Evolutionary conservation across 2,113 vertebrate species (phyloP), one percentile per base, ranked within the genome.

Genomic region (Aphelocoma coerulescens): DNA sequence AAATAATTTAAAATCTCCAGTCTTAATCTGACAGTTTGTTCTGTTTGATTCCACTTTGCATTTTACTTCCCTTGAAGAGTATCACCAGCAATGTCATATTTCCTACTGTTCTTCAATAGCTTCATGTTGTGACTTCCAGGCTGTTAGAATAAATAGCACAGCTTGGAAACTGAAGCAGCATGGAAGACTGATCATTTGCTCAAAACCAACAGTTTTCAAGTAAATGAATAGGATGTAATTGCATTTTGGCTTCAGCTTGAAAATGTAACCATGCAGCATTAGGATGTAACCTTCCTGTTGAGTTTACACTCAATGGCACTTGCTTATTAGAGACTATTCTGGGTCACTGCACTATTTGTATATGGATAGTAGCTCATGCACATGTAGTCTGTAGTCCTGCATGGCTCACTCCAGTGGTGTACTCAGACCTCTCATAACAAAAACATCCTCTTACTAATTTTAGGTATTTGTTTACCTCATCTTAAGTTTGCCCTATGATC

Each of bases 121-220:
- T 89, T 94, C 94, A 66, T 3, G 9, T 93, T 48, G 91, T 51
- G 85, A 69, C 67, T 95, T 88, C 57, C 82, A 92, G 95, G 72
- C 88, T 88, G 83, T 72, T 85, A 77, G 90, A 84, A 93, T 61
- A 94, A 96, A 71, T 55, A 91, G 52, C 1, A 0, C 93, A 77
- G 85, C 85, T 54, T 90, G 79, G 82, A 85, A 95, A 77, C 63
- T 37, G 92, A 59, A 90, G 61, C 21, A 2, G 67, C 76, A 63
- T 39, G 92, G 68, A 85, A 94, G 85, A 65, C 55, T 76, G 55
- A 81, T 91, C 85, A 52, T 84, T 92, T 92, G 72, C 85, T 96
- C 65, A 86, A 93, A 96, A 86, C 44, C 61, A 96, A 88, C 78
- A 84, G 82, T 86, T 88, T 85, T 59, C 89, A 93, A 91, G 76